These are phyloP conservation scores for Baccha elongata DNA, from an alignment of 2,888 invertebrate species.

Conservation along the genomic window DNA sequence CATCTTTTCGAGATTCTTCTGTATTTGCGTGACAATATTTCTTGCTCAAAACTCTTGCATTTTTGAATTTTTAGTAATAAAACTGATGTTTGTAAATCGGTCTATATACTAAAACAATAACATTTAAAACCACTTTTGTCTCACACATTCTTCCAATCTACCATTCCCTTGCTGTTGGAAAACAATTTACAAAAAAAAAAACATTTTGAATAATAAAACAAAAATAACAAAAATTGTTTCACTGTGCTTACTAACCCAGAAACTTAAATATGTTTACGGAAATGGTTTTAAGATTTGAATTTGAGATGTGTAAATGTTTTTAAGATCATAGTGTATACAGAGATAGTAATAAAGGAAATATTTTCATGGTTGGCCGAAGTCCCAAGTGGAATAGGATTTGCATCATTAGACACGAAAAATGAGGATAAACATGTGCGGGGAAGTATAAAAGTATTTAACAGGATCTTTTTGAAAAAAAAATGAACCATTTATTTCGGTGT, in stretches of 20 bases:
- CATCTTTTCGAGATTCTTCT: no score
- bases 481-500: no score
- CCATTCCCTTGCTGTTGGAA: no score
- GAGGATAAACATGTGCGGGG: slow-evolving; percentile 51
- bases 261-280: background rate
- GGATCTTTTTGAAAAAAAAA: background rate
- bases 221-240: background rate
- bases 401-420: slow-evolving; percentile 61
- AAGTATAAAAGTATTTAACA: slow-evolving; percentile 18
- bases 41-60: no score
- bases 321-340: background rate
- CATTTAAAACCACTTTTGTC: no score
- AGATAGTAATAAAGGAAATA: slow-evolving; percentile 26
- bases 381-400: slow-evolving; percentile 45
- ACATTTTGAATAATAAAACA: no score
- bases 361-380: slow-evolving; percentile 48
- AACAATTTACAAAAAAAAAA: no score
- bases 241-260: slow-evolving; percentile 19
- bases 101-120: no score
- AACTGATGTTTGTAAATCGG: no score
- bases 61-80: no score
- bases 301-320: slow-evolving; percentile 21
- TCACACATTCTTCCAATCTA: no score
- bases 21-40: no score
- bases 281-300: slow-evolving; percentile 17